Percentiles rank a stretch among this genome's conserved stretches.
These are phyloP conservation scores for Suillia variegata DNA, from an alignment of 2,888 invertebrate genomes.

Conservation along the genomic window DNA sequence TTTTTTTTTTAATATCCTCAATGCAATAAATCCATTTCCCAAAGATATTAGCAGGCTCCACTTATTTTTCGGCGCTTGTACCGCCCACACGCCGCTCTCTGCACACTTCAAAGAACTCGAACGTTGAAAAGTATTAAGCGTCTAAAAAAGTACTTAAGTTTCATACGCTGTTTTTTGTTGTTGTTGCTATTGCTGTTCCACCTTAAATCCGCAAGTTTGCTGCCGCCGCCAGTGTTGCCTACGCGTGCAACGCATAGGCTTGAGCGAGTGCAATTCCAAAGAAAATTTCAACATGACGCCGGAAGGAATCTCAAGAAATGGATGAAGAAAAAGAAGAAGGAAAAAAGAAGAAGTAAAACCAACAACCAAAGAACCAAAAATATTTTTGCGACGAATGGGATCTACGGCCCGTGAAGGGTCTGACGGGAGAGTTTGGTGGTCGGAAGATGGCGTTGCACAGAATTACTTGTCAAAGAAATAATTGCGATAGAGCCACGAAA, in stretches of 20 bases:
- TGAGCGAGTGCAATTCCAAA: neutral
- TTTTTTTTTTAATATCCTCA: too few species aligned
- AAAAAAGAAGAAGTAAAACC: neutral
- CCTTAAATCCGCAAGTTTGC: constrained; percentile 6
- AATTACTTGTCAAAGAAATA: too few species aligned
- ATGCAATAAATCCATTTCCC: too few species aligned
- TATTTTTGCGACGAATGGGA: constrained; percentile 2
- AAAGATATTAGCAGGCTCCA: too few species aligned
- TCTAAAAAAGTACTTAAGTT: neutral
- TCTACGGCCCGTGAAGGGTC: neutral
- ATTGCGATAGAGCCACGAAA: too few species aligned
- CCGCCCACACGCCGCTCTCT: neutral
- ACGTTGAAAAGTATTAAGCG: neutral
- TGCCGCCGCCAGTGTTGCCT: constrained; percentile 7
- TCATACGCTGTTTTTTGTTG: neutral
- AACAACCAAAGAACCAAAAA: constrained; percentile 17
- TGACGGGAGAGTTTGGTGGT: neutral
- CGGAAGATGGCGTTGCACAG: constrained; percentile 1
- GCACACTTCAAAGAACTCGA: neutral
- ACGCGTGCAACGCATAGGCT: constrained; percentile 5
- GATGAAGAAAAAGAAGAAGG: neutral
- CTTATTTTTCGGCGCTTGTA: too few species aligned
- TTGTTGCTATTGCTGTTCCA: neutral
- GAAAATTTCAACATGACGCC: constrained; percentile 16
- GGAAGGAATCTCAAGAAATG: constrained; percentile 15